Base-by-base conservation (phyloP, 2,888 invertebrate genomes). In the Danaus chrysippus region DNA sequence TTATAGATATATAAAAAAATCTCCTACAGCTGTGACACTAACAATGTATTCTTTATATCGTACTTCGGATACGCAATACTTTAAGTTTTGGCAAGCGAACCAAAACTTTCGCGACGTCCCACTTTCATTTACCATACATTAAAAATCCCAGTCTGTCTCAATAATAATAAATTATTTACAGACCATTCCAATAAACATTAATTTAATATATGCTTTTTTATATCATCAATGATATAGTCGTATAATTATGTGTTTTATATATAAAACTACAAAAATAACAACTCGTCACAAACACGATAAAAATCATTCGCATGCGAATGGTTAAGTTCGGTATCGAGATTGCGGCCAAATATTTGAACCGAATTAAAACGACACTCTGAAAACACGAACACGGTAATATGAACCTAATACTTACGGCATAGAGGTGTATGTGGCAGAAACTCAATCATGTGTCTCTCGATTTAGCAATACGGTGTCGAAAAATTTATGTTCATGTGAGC, bases 11-110 rank as follows among this genome's bases (percentile, higher is more conserved):
- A 62, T 23, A 42, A 54, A 54, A n/a, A 53, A 44, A 15, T 19
- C 42, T 49, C 49, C 15, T 17, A 17, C 11, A 17, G 41, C 46
- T 49, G 19, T 17, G 54, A 44, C 54, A 42, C 55, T 62, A 58
- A 58, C 42, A 62, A 58, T 49, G 23, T 15, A 46, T 34, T 34
- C 23, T 34, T 34, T 34, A 8, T 34, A 0, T 0, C 3, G 2
- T 34, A 34, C 23, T 5, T 34, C 23, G 2, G 23, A 34, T 61
- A 56, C 63, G 58, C 65, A 56, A 54, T 54, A 46, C 43, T 43
- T 54, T 49, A 56, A 60, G 59, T 54, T 65, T 77, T 72, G 72
- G 73, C 68, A 72, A 60, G 64, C 70, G 70, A 67, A 56, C 60
- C 67, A 46, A 58, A n/a, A 63, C 67, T 65, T 67, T 67, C 67